phyloP scores from a whole-genome alignment of 2,888 invertebrate species.

The Lingula anatina region DNA sequence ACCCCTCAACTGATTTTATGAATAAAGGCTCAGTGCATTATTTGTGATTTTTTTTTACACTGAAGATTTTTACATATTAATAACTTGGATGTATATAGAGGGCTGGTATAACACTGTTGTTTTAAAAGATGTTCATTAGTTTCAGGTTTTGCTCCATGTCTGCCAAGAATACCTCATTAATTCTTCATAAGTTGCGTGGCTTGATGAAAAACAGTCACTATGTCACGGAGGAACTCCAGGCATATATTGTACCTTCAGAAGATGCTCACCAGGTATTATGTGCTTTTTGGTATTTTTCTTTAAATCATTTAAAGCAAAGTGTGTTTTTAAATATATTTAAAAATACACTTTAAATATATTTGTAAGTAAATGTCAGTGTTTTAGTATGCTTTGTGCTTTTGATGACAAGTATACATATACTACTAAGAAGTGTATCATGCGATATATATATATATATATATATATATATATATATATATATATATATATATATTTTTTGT shows the following conservation, averaged over 20 bases:
- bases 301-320: conserved; percentile 1
- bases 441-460: too few species aligned
- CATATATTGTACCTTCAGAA: conserved; percentile 76
- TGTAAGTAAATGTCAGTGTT: not conserved
- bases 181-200: conserved; percentile 57
- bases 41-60: too few species aligned
- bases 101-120: too few species aligned
- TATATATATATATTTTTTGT: not conserved
- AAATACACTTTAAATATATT: not conserved
- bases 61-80: too few species aligned
- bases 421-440: too few species aligned
- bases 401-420: too few species aligned
- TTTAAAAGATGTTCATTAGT: not conserved
- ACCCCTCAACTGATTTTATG: too few species aligned
- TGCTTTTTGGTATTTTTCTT: not conserved
- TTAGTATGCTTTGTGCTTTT: too few species aligned
- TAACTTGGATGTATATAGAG: too few species aligned
- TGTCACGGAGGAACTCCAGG: conserved; percentile 62
- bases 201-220: conserved; percentile 59
- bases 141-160: conserved; percentile 16
- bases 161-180: conserved; percentile 30
- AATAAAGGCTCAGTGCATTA: too few species aligned
- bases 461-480: too few species aligned
- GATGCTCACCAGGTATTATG: conserved; percentile 72
- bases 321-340: not conserved